Evolutionary conservation across 2,113 vertebrate species (phyloP), one percentile per base, ranked within the genome.

Genomic region (Symphodus melops): DNA sequence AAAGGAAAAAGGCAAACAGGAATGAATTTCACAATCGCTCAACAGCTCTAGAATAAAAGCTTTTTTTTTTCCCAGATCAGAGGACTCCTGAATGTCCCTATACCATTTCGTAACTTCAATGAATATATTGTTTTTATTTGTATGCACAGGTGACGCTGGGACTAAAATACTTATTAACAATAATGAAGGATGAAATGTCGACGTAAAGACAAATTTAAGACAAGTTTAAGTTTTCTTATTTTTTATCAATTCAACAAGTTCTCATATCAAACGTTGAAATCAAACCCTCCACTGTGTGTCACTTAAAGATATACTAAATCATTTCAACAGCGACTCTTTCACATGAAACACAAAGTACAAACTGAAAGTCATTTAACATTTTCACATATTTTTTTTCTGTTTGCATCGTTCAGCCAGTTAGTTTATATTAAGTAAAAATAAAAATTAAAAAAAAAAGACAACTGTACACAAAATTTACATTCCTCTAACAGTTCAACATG

Each of bases 391-490:
- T 54, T 79, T 66, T 54, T 79, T 66, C 72, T 67, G 60, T 76
- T 73, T 72, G 75, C 68, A 83, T 72, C 86, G 85, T 89, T 88
- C 79, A 66, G 74, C 53, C 64, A 75, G 74, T 88, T 87, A 77
- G 53, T 80, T 86, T 89, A 89, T 76, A 87, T 60, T 44, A 56
- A 85, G 77, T 78, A 80, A 76, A 86, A 84, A 85, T n/a, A n/a
- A n/a, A n/a, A n/a, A n/a, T 78, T 78, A 76, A 86, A 86, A 75
- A 56, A 75, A 79, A 77, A 46, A 33, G 28, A 86, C 68, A 80
- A 68, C 85, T 88, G 87, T 93, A 90, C 86, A 92, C 44, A 65
- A 86, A 79, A 89, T 92, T 79, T 93, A 93, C 90, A 92, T 92
- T 91, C 88, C 60, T 84, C 63, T 82, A 92, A 92, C 90, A 90